Base-by-base conservation (phyloP, 2,113 vertebrate species). In the Cyphomyrus plagiostoma region DNA sequence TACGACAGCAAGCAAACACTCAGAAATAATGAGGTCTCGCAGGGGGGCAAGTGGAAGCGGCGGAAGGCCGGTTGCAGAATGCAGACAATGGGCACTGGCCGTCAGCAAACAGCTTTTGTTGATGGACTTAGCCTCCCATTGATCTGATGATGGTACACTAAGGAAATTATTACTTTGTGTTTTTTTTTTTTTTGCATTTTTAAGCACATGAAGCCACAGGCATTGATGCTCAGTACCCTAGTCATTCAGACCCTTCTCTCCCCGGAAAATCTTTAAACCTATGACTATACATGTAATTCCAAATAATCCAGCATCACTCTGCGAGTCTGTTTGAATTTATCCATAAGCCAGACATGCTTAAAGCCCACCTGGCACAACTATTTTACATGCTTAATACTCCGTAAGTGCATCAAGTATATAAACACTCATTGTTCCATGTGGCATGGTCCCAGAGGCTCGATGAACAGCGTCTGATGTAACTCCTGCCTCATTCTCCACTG, bases 51-150 rank as follows among this genome's bases (percentile, higher is more conserved):
- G 91, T 92, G 91, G 93, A 89, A 94, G 89, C 15, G 92, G 90
- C 91, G 90, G 88, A 90, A 93, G 62, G 91, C 80, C 49, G 15
- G 15, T 19, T 35, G 89, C 88, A 39, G 90, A 92, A 92, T 92
- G 93, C 92, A 95, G 95, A 93, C 93, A 94, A 95, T 95, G 94
- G 95, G 94, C 95, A 95, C 93, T 95, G 94, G 95, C 95, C 95
- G 94, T 94, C 92, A 95, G 95, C 95, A 95, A 94, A 93, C 92
- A 53, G 90, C 92, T 95, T 96, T 95, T 96, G 95, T 93, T 95
- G 94, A 94, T 95, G 92, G 90, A 94, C 94, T 95, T 95, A 95
- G 93, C 94, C 92, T 94, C 89, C 92, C 94, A 95, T 96, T 96
- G 96, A 96, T 96, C 95, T 90, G 91, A 92, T 92, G 93, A 92